A percentile compares a stretch with the other conserved stretches of the same genome.
Conservation (phyloP, 2,113 vertebrate genomes). For the Amphiprion ocellaris region DNA sequence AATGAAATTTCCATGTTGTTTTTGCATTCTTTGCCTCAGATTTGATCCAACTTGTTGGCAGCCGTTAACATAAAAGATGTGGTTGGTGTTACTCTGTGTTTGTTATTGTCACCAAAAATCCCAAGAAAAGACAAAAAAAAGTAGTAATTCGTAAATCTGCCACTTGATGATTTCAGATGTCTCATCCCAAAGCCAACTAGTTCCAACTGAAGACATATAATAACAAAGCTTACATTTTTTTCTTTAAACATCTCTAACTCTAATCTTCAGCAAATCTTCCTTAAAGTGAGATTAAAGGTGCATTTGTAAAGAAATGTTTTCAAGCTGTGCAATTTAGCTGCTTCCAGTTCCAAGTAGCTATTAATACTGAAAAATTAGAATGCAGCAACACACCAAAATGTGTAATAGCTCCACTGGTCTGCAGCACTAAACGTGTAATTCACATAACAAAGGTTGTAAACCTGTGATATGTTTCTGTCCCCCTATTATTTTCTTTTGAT, state of each 20-base stretch:
- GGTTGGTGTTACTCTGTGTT: neutral
- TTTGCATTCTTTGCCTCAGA: constrained; percentile 36
- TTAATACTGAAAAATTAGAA: too few relatives aligned
- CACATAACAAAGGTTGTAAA: too few relatives aligned
- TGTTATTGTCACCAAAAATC: constrained; percentile 26
- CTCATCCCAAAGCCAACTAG: neutral
- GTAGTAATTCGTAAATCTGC: constrained; percentile 3
- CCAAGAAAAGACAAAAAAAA: constrained; percentile 1
- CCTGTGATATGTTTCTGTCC: too few relatives aligned
- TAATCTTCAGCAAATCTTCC: neutral
- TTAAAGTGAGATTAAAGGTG: neutral
- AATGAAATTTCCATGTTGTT: constrained; percentile 53
- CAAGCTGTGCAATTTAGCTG: too few relatives aligned
- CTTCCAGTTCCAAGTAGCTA: too few relatives aligned
- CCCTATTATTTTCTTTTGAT: too few relatives aligned
- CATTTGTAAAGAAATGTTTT: neutral
- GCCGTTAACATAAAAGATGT: constrained; percentile 15
- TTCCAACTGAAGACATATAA: neutral
- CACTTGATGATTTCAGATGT: neutral
- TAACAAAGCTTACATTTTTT: too few relatives aligned
- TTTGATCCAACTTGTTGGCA: constrained; percentile 23
- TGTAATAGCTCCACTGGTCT: too few relatives aligned
- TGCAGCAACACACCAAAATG: too few relatives aligned
- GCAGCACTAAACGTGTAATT: too few relatives aligned
- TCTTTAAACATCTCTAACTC: too few relatives aligned